These are phyloP conservation scores for Dascillus cervinus DNA, from an alignment of 2,888 invertebrate genomes.

Conservation along the genomic window DNA sequence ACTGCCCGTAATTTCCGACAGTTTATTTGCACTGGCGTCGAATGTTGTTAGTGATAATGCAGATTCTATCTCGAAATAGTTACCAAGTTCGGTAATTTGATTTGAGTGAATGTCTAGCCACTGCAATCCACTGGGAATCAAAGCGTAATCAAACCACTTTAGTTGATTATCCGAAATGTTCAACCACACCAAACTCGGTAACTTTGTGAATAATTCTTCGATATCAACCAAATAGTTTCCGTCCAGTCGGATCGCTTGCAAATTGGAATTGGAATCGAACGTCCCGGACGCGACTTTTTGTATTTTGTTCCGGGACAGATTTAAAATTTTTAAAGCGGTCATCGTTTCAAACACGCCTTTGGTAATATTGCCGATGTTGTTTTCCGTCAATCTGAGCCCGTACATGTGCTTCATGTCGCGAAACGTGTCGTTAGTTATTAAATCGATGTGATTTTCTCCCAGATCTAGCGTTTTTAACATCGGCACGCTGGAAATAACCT, in stretches of 20 bases:
- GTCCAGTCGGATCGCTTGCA: constrained; percentile 74
- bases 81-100: constrained; percentile 73
- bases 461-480: constrained; percentile 74
- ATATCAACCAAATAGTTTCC: constrained; percentile 75
- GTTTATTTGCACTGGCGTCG: constrained; percentile 73
- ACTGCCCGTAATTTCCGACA: constrained; percentile 74
- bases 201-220: constrained; percentile 68
- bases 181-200: constrained; percentile 75
- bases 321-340: constrained; percentile 70
- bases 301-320: constrained; percentile 76
- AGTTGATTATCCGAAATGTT: constrained; percentile 81
- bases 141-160: constrained; percentile 76
- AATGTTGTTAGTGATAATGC: constrained; percentile 70
- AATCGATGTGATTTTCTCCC: constrained; percentile 76
- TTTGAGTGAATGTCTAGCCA: constrained; percentile 82
- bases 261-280: constrained; percentile 68
- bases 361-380: constrained; percentile 71
- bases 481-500: constrained; percentile 65
- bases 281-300: constrained; percentile 69
- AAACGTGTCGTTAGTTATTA: constrained; percentile 73
- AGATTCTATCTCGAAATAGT: constrained; percentile 77
- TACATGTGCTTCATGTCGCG: constrained; percentile 72
- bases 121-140: constrained; percentile 75
- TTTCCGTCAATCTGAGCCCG: constrained; percentile 75
- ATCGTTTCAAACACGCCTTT: constrained; percentile 75